Evolutionary conservation across 2,113 vertebrate genomes (phyloP), one percentile per base, ranked within the genome.

Genomic region (Pachyramphus minor): DNA sequence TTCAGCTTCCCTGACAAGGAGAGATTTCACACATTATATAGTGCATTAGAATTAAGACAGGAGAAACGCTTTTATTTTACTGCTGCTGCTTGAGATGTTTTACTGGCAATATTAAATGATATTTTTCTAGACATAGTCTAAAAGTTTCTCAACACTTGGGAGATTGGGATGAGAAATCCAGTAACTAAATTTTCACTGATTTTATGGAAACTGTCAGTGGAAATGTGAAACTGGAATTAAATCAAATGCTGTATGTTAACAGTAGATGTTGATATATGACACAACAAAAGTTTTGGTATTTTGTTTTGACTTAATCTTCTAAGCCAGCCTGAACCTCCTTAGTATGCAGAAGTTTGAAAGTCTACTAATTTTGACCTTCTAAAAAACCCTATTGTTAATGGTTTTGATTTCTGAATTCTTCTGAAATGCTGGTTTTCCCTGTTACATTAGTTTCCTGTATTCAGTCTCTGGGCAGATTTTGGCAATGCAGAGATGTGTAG

Each of bases 31-130:
- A 59, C 50, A 21, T 94, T 76, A 50, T 64, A 44, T 39, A 68
- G 14, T 49, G 39, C 73, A 75, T 93, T 85, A 88, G 85, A 92
- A 88, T 68, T 72, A 96, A 77, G 78, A 63, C 72, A 91, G 66
- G 52, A 90, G 55, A 90, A 93, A 88, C 45, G 53, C 30, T 39
- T 84, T 91, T 91, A 90, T 94, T 95, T 96, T 96, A 92, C 82
- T 86, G 74, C 79, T 84, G 72, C 73, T 88, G 52, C 75, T 50
- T n/a, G 62, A 90, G 76, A 62, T 64, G 25, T 78, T 88, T 92
- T 94, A 84, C 68, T 90, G 67, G 66, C 56, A 89, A 5, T 45
- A 75, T 87, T 81, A 81, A 84, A 90, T 68, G 64, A 59, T 74
- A 28, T 90, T 82, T 82, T 88, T 64, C 76, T 69, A 86, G 76